Evolutionary conservation across 2,797 vertebrate species (phyloP).

Genomic region (Fistularia commersonii): DNA sequence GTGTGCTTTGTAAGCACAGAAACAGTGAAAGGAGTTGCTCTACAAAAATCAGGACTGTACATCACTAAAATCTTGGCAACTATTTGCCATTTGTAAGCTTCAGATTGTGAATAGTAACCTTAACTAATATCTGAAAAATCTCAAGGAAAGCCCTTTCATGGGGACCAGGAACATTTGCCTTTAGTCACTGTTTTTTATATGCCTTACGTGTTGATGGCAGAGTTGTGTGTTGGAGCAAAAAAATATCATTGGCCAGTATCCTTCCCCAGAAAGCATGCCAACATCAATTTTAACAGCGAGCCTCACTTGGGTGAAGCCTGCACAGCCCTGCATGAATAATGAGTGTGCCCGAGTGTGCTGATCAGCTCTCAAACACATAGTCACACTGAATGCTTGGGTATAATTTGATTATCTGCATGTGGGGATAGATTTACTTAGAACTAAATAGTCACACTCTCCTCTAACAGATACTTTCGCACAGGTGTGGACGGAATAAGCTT

Average conservation of each 20-base stretch:
- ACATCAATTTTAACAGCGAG: not conserved
- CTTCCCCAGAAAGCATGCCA: not conserved
- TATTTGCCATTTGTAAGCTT: no score
- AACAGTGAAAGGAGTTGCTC: no score
- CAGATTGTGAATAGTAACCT: no score
- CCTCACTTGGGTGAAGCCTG: constrained; percentile 13
- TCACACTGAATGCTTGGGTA: constrained; percentile 6
- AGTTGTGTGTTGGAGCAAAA: no score
- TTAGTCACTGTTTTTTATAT: no score
- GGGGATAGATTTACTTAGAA: constrained; percentile 22
- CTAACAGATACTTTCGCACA: constrained; percentile 26
- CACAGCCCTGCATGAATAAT: constrained; percentile 15
- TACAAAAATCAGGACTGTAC: no score
- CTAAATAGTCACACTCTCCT: constrained; percentile 12
- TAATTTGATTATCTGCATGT: constrained; percentile 29
- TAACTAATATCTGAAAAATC: no score
- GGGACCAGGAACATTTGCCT: no score
- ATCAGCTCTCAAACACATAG: constrained; percentile 3
- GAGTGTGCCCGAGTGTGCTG: not conserved
- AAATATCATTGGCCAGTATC: constrained; percentile 1
- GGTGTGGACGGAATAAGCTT: constrained; percentile 23
- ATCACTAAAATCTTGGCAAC: no score
- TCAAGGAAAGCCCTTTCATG: no score
- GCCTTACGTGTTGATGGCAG: no score
- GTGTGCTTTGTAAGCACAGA: no score